phyloP scores from a whole-genome alignment of 2,888 invertebrate species.

The Hypomecis atomaria region DNA sequence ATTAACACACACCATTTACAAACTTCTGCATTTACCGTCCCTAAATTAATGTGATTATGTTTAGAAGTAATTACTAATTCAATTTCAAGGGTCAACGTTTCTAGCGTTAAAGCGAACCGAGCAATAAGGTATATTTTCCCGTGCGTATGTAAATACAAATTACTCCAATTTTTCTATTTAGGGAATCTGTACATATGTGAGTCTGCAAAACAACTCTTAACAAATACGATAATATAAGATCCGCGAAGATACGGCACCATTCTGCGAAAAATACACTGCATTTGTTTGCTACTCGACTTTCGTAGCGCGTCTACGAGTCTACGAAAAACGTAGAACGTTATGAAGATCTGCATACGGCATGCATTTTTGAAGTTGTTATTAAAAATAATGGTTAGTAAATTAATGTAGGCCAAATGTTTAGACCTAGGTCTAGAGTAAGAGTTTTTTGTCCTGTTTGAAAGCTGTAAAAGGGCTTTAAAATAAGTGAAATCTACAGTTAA shows the following conservation, averaged over 20 bases:
- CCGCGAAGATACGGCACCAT: constrained; percentile 15
- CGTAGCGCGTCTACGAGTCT: constrained; percentile 42
- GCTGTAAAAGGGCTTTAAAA: too few relatives aligned
- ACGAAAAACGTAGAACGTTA: constrained; percentile 30
- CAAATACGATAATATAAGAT: constrained; percentile 34
- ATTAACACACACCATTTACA: too few relatives aligned
- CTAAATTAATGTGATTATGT: too few relatives aligned
- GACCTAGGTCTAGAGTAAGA: too few relatives aligned
- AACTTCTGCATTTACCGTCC: too few relatives aligned
- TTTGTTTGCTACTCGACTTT: constrained; percentile 20
- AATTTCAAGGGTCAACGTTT: neutral
- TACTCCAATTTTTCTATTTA: constrained; percentile 9
- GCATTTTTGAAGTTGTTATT: too few relatives aligned
- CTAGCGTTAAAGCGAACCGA: neutral
- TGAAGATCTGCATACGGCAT: constrained; percentile 3
- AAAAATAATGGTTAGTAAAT: neutral
- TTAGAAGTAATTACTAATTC: neutral
- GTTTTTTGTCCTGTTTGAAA: too few relatives aligned
- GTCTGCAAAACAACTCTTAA: constrained; percentile 32
- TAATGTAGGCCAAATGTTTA: too few relatives aligned
- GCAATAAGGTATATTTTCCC: neutral
- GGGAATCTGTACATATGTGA: constrained; percentile 19
- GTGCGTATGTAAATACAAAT: constrained; percentile 8
- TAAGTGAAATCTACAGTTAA: too few relatives aligned
- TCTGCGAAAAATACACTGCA: constrained; percentile 21